Evolutionary conservation across 2,888 invertebrate species (phyloP).

Genomic region (Calliopum simillimum): DNA sequence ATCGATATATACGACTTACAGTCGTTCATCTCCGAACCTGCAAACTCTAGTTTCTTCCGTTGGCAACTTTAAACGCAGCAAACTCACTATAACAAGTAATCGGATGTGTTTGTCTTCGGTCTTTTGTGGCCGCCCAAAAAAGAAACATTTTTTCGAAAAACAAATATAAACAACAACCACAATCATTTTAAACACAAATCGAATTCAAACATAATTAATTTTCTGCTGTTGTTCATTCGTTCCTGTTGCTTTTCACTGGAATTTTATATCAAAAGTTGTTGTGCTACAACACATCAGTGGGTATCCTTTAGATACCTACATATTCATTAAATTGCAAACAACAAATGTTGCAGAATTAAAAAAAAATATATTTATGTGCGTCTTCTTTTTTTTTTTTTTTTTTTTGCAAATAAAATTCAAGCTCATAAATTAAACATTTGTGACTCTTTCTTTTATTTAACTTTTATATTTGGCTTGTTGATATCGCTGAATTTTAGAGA

Average conservation of each 20-base stretch:
- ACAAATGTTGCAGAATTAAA: neutral
- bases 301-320: conserved; percentile 30
- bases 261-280: conserved; percentile 23
- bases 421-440: conserved; percentile 35
- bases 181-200: conserved; percentile 18
- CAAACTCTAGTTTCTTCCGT: no score
- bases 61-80: no score
- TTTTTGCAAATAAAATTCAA: conserved; percentile 24
- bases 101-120: no score
- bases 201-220: conserved; percentile 32
- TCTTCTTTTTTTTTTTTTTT: no score
- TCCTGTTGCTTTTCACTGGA: conserved; percentile 17
- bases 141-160: neutral
- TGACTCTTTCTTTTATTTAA: conserved; percentile 5
- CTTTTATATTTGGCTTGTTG: neutral
- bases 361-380: neutral
- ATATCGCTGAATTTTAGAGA: neutral
- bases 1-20: no score
- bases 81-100: no score
- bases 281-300: neutral
- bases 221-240: neutral
- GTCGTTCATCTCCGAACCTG: no score
- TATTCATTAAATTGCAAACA: conserved; percentile 32
- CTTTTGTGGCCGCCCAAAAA: neutral
- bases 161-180: conserved; percentile 5